Conservation (phyloP, 2,113 vertebrate species). For the Scophthalmus maximus region DNA sequence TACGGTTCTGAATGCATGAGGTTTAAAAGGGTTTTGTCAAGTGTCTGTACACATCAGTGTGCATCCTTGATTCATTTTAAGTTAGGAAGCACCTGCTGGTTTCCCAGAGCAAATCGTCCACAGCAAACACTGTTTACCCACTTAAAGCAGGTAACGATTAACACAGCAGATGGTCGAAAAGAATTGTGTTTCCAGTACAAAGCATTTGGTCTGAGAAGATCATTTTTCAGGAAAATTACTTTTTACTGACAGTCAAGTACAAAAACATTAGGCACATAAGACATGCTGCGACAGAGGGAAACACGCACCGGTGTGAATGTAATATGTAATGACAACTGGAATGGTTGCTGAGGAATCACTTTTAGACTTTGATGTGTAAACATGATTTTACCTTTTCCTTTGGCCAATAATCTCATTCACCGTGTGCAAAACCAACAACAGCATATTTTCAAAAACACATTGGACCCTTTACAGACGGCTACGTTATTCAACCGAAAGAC, state of each 20-base stretch:
- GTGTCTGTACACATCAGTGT: conserved; percentile 2
- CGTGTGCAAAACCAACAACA: conserved; percentile 6
- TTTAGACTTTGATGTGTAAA: conserved; percentile 15
- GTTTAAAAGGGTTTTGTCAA: neutral
- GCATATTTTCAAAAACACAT: neutral
- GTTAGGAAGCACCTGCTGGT: conserved; percentile 3
- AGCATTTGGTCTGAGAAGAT: conserved; percentile 23
- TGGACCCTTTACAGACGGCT: conserved; percentile 6
- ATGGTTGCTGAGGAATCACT: neutral
- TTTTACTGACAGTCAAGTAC: conserved; percentile 31
- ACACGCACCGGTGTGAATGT: neutral
- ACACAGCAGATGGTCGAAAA: too few relatives aligned
- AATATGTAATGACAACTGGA: conserved; percentile 2
- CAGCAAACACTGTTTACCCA: conserved; percentile 11
- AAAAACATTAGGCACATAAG: conserved; percentile 29
- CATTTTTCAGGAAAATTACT: neutral
- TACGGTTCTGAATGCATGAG: neutral
- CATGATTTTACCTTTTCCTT: conserved; percentile 2
- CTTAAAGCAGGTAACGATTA: too few relatives aligned
- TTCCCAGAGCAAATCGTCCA: neutral
- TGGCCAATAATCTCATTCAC: neutral
- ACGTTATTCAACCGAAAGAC: neutral
- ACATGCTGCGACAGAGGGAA: conserved; percentile 14
- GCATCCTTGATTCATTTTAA: too few relatives aligned
- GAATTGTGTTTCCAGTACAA: conserved; percentile 51